Conservation (phyloP, 1,140 invertebrate genomes). For the Acromyrmex echinatior region DNA sequence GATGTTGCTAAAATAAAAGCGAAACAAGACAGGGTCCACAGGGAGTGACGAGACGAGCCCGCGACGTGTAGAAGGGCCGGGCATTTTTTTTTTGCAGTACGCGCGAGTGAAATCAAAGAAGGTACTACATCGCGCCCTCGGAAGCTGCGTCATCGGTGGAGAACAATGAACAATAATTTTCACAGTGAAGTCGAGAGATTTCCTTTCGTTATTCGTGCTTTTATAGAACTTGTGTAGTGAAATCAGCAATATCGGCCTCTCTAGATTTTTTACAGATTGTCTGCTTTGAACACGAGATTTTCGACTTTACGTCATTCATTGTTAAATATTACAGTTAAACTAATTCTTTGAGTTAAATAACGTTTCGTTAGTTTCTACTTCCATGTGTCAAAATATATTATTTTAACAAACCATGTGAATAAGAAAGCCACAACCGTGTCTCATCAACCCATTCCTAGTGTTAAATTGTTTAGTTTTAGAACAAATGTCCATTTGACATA, state of each 20-base stretch:
- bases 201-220: not conserved
- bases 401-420: too few species aligned
- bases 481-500: too few species aligned
- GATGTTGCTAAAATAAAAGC: constrained; percentile 85
- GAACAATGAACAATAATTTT: not conserved
- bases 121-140: constrained; percentile 64
- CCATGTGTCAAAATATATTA: too few species aligned
- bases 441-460: too few species aligned
- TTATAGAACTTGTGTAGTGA: not conserved
- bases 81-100: constrained; percentile 72
- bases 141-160: not conserved
- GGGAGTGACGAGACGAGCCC: constrained; percentile 68
- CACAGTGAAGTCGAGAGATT: not conserved
- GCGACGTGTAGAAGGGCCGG: constrained; percentile 70
- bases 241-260: not conserved
- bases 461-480: too few species aligned
- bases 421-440: too few species aligned
- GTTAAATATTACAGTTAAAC: too few species aligned
- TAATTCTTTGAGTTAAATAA: too few species aligned
- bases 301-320: not conserved
- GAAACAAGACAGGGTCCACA: constrained; percentile 78
- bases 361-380: too few species aligned
- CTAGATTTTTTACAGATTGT: not conserved
- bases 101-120: constrained; percentile 75
- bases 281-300: not conserved